A percentile compares a stretch with the other conserved stretches of the same genome.
Conservation (phyloP, 2,113 vertebrate species). For the Myrmecophaga tridactyla region DNA sequence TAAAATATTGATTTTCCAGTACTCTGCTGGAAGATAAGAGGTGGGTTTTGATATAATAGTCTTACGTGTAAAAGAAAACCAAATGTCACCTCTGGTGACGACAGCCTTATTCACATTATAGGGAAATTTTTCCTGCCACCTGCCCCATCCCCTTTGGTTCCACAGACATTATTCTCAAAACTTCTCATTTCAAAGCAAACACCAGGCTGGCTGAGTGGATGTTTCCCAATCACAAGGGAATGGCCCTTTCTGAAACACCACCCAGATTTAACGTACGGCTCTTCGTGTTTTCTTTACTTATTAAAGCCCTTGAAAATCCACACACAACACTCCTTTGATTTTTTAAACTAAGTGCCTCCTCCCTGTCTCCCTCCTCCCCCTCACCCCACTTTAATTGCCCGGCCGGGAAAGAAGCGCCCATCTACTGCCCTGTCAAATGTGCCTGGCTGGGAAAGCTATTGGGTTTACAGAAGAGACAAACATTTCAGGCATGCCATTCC, state of each 20-base stretch:
- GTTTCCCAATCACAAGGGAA: not conserved
- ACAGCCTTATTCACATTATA: rapidly evolving
- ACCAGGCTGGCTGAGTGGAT: not conserved
- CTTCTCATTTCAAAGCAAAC: not conserved
- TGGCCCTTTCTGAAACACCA: not conserved
- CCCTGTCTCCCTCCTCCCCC: not conserved
- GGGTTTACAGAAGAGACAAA: slow-evolving; percentile 94
- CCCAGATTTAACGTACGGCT: not conserved
- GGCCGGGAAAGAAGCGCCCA: slow-evolving; percentile 78
- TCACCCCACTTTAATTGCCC: slow-evolving; percentile 74
- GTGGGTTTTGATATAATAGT: not conserved
- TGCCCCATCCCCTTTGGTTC: not conserved
- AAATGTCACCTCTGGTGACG: not conserved
- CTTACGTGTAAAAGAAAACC: not conserved
- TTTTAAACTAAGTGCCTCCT: not conserved
- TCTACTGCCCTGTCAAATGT: slow-evolving; percentile 87
- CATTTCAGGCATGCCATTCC: slow-evolving; percentile 98
- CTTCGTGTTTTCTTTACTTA: not conserved
- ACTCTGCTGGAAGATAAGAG: slow-evolving; percentile 17
- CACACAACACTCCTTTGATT: not conserved
- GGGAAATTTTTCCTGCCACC: not conserved
- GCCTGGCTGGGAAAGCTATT: slow-evolving; percentile 84
- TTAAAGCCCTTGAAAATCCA: not conserved
- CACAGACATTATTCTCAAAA: not conserved
- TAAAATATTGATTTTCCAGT: slow-evolving; percentile 45